A percentile compares a stretch with the other conserved stretches of the same genome.
Conservation (phyloP, 2,888 invertebrate species). For the Megalurothrips usitatus region DNA sequence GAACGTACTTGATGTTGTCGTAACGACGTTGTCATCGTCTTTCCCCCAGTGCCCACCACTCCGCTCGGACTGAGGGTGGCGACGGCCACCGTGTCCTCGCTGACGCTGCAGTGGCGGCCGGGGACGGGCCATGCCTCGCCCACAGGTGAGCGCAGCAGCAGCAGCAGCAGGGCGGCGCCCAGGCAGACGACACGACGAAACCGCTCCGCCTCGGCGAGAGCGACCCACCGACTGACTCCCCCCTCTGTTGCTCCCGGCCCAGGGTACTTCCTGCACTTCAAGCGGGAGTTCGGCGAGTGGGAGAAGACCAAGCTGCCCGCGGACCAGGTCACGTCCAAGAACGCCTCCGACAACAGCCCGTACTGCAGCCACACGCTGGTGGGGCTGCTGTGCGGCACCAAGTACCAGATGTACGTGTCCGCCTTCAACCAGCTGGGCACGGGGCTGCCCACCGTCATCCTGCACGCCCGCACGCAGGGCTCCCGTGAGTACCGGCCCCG, state of each 20-base stretch:
- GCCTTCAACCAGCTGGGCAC: slow-evolving; percentile 43
- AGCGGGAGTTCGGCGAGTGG: slow-evolving; percentile 41
- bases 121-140: slow-evolving; percentile 33
- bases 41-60: slow-evolving; percentile 44
- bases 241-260: not conserved
- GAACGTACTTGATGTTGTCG: too few species aligned
- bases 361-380: slow-evolving; percentile 36
- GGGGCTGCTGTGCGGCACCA: slow-evolving; percentile 39
- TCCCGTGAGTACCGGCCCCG: slow-evolving; percentile 43
- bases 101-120: slow-evolving; percentile 39
- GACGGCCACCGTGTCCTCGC: slow-evolving; percentile 44
- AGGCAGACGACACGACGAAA: not conserved
- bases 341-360: not conserved
- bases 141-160: too few species aligned
- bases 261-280: slow-evolving; percentile 40
- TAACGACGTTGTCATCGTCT: not conserved
- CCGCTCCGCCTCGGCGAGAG: not conserved
- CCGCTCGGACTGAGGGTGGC: slow-evolving; percentile 43
- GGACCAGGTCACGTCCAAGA: slow-evolving; percentile 31
- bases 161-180: not conserved
- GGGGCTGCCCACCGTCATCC: slow-evolving; percentile 43
- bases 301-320: slow-evolving; percentile 38
- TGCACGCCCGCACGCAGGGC: slow-evolving; percentile 46
- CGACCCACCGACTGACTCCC: too few species aligned
- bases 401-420: slow-evolving; percentile 39